phyloP scores from a whole-genome alignment of 2,888 invertebrate species.

The Netelia inedita region DNA sequence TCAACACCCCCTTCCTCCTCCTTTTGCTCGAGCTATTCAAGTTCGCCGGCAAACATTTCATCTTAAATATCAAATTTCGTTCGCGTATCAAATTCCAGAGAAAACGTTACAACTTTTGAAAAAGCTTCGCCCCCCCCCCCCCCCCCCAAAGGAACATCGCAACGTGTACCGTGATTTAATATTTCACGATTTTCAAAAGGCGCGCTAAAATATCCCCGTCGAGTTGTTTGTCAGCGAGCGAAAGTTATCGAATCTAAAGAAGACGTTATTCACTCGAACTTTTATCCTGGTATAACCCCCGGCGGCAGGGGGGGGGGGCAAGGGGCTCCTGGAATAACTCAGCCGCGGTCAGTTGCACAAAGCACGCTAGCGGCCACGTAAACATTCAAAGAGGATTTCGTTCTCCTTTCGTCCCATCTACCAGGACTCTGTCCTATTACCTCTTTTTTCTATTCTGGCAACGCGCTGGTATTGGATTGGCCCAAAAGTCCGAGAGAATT shows the following conservation, averaged over 20 bases:
- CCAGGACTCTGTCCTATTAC: background rate
- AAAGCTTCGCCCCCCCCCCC: too few relatives aligned
- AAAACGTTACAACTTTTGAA: background rate
- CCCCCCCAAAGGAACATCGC: too few relatives aligned
- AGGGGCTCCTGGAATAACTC: constrained; percentile 21
- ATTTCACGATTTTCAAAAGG: background rate
- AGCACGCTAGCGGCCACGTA: background rate
- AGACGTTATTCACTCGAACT: constrained; percentile 15
- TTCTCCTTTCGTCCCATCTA: background rate
- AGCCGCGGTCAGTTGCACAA: constrained; percentile 18
- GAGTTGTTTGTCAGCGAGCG: background rate
- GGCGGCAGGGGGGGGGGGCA: too few relatives aligned
- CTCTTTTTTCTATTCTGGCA: constrained; percentile 11
- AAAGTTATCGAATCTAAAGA: constrained; percentile 3
- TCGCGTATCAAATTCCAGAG: background rate
- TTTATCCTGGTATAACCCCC: constrained; percentile 6
- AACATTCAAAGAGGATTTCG: constrained; percentile 43
- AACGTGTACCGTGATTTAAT: background rate
- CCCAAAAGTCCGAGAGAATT: constrained; percentile 51
- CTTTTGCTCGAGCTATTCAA: background rate
- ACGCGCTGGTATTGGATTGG: constrained; percentile 42
- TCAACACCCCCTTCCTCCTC: background rate
- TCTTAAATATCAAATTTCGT: constrained; percentile 12
- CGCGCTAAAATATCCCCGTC: background rate
- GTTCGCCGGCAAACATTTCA: background rate